phyloP scores from a whole-genome alignment of 2,797 vertebrate genomes.

The Phalloptychus januarius region DNA sequence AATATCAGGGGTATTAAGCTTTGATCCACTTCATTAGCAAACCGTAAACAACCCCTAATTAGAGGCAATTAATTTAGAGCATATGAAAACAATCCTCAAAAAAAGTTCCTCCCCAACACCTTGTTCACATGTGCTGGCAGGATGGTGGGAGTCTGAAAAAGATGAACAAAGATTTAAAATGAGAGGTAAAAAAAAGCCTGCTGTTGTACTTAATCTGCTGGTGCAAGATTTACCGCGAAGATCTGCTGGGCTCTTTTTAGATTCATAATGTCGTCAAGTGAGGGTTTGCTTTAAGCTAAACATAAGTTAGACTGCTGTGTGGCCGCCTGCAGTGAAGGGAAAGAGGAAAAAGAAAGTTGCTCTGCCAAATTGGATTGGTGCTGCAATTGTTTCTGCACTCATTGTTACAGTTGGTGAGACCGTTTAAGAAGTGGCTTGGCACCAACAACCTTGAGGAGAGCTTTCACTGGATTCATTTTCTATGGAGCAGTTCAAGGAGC shows the following conservation, averaged over 20 bases:
- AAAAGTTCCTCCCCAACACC: slow-evolving; percentile 56
- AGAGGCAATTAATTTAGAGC: slow-evolving; percentile 70
- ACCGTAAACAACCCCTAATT: slow-evolving; percentile 78
- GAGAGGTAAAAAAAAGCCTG: slow-evolving; percentile 37
- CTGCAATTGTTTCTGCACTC: slow-evolving; percentile 69
- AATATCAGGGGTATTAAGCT: slow-evolving; percentile 53
- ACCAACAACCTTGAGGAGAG: slow-evolving; percentile 69
- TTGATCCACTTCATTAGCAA: slow-evolving; percentile 76
- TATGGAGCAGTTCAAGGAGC: slow-evolving; percentile 37
- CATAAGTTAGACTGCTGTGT: slow-evolving; percentile 51
- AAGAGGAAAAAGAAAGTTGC: slow-evolving; percentile 41
- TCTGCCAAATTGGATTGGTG: slow-evolving; percentile 71
- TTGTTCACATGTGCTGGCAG: slow-evolving; percentile 24
- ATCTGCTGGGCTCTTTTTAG: slow-evolving; percentile 68
- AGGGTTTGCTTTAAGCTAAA: slow-evolving; percentile 63
- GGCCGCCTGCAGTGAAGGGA: slow-evolving; percentile 39
- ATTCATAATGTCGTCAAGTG: slow-evolving; percentile 77
- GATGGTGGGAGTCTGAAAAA: slow-evolving; percentile 24
- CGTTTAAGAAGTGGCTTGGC: slow-evolving; percentile 58
- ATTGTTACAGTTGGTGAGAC: slow-evolving; percentile 70
- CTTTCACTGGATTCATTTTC: slow-evolving; percentile 55
- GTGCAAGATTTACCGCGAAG: slow-evolving; percentile 67
- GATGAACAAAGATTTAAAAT: slow-evolving; percentile 38
- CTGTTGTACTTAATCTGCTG: slow-evolving; percentile 65
- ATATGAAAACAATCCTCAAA: slow-evolving; percentile 68